Conservation (phyloP, 2,797 vertebrate genomes). For the Lepus townsendii region DNA sequence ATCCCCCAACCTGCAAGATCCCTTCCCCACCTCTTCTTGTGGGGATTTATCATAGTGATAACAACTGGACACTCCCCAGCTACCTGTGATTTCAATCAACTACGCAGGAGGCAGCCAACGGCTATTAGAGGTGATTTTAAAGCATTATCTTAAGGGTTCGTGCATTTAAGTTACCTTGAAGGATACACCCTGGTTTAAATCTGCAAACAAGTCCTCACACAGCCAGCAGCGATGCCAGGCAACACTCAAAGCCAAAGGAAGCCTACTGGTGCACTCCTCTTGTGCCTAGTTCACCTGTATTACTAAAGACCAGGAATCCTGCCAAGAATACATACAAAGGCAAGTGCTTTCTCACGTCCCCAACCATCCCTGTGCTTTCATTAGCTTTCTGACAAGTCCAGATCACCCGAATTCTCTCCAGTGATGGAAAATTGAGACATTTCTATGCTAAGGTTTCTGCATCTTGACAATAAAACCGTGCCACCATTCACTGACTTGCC, state of each 20-base stretch:
- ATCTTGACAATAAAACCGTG: neutral
- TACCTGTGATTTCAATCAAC: slow-evolving; percentile 70
- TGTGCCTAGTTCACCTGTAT: neutral
- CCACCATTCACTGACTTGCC: neutral
- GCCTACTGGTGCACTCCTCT: neutral
- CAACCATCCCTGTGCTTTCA: neutral
- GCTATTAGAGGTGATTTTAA: slow-evolving; percentile 69
- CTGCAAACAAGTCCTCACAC: slow-evolving; percentile 72
- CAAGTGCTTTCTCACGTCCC: slow-evolving; percentile 51
- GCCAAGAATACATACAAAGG: slow-evolving; percentile 63
- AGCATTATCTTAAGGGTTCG: slow-evolving; percentile 66
- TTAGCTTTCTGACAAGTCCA: slow-evolving; percentile 50
- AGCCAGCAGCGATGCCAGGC: slow-evolving; percentile 38
- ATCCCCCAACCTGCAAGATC: neutral
- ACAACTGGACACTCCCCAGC: slow-evolving; percentile 57
- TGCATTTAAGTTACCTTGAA: slow-evolving; percentile 70
- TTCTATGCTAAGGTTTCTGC: neutral
- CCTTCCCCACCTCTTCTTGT: neutral
- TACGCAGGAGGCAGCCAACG: slow-evolving; percentile 50
- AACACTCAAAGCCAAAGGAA: slow-evolving; percentile 44
- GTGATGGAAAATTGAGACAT: slow-evolving; percentile 28
- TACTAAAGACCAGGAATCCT: slow-evolving; percentile 31
- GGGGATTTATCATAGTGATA: slow-evolving; percentile 64
- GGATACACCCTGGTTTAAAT: slow-evolving; percentile 64
- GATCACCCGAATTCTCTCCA: neutral